phyloP scores from a whole-genome alignment of 1,140 invertebrate species.

The Hypothenemus hampei region DNA sequence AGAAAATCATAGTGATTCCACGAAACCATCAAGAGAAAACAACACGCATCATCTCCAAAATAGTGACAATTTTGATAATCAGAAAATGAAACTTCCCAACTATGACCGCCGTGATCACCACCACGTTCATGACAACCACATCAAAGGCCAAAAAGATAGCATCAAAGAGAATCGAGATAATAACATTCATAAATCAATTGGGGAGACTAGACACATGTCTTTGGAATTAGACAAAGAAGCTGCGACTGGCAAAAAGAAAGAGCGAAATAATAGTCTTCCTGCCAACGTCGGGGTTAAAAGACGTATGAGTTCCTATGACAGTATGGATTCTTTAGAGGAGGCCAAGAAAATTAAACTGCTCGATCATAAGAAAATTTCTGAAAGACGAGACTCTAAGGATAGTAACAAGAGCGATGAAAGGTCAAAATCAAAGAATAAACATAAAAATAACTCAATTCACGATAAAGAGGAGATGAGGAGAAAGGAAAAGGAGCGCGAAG shows the following conservation, averaged over 20 bases:
- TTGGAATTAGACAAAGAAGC: conserved; percentile 38
- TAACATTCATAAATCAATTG: conserved; percentile 35
- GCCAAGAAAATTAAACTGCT: conserved; percentile 64
- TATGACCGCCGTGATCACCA: too few relatives aligned
- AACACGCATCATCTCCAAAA: conserved; percentile 28
- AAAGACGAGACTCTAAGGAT: conserved; percentile 71
- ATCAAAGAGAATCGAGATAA: conserved; percentile 46
- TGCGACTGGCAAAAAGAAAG: conserved; percentile 47
- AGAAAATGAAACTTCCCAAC: too few relatives aligned
- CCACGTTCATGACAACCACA: too few relatives aligned
- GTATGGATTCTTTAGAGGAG: conserved; percentile 57
- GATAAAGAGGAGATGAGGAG: conserved; percentile 33
- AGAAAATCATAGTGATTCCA: conserved; percentile 40
- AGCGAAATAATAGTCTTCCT: conserved; percentile 58
- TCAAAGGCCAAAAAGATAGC: conserved; percentile 40
- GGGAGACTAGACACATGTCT: conserved; percentile 41
- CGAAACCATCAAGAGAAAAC: conserved; percentile 36
- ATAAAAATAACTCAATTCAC: conserved; percentile 39
- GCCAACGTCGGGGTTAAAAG: conserved; percentile 62
- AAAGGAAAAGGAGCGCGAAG: conserved; percentile 40
- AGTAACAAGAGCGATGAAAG: conserved; percentile 44
- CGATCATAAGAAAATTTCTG: conserved; percentile 51
- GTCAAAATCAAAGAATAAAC: conserved; percentile 35
- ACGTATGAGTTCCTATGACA: conserved; percentile 72
- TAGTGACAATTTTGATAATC: too few relatives aligned